phyloP scores from a whole-genome alignment of 2,113 vertebrate species.

The Holacanthus passer region DNA sequence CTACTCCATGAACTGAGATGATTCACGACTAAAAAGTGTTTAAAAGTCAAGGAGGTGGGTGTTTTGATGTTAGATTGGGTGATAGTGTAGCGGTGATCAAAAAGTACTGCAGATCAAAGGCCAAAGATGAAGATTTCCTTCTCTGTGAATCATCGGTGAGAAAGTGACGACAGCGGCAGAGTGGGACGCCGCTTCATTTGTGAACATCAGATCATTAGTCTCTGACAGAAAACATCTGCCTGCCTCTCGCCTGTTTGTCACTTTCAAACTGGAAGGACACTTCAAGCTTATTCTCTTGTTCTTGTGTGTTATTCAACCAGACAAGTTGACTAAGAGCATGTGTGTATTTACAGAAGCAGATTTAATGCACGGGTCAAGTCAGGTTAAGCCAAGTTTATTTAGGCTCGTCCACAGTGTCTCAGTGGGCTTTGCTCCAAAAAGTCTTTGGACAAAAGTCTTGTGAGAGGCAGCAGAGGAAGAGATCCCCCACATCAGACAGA shows the following conservation, averaged over 20 bases:
- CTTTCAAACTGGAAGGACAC: conserved; percentile 20
- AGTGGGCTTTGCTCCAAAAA: neutral
- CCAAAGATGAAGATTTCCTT: conserved; percentile 37
- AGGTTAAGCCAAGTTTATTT: neutral
- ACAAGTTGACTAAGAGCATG: conserved; percentile 2
- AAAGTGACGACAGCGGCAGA: conserved; percentile 1
- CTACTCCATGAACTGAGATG: conserved; percentile 42
- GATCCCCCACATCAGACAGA: neutral
- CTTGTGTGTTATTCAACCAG: neutral
- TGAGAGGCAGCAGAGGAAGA: too few relatives aligned
- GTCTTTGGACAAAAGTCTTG: neutral
- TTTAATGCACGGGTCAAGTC: neutral
- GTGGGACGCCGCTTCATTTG: conserved; percentile 18
- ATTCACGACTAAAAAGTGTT: conserved; percentile 54
- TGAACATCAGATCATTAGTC: conserved; percentile 17
- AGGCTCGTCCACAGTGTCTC: neutral
- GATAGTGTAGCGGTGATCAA: conserved; percentile 30
- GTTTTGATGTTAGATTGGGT: conserved; percentile 52
- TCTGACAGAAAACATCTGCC: conserved; percentile 51
- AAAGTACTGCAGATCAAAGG: conserved; percentile 54
- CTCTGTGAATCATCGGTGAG: conserved; percentile 29
- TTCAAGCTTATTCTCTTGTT: neutral
- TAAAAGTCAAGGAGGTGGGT: conserved; percentile 63
- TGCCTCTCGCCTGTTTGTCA: conserved; percentile 36
- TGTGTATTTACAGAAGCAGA: conserved; percentile 1